Evolutionary conservation across 2,113 vertebrate genomes (phyloP).

Genomic region (Myotis davidii): DNA sequence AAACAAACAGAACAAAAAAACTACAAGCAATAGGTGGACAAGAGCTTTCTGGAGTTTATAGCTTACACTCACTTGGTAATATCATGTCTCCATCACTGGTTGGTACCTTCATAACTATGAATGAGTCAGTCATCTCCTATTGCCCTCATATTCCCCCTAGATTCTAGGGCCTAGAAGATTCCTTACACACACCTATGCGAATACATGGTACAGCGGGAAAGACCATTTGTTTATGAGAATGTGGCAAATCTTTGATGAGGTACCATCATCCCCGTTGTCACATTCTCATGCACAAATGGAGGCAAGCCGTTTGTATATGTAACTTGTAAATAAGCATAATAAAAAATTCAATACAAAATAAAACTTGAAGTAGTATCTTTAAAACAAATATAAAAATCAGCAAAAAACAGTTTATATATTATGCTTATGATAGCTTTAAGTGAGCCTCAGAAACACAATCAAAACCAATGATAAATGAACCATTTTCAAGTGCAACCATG

Average conservation of each 20-base stretch:
- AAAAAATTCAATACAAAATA: background rate
- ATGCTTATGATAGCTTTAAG: background rate
- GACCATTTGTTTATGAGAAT: background rate
- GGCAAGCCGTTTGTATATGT: background rate
- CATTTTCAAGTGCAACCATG: slow-evolving; percentile 3
- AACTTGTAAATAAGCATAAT: slow-evolving; percentile 9
- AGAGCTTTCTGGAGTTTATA: background rate
- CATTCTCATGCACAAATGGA: background rate
- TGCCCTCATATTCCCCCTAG: background rate
- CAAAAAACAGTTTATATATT: background rate
- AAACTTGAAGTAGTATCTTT: slow-evolving; percentile 1
- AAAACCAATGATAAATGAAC: slow-evolving; percentile 8
- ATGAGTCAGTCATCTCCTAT: background rate
- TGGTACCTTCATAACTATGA: background rate
- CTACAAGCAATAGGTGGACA: background rate
- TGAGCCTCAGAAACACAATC: background rate
- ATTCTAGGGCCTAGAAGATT: background rate
- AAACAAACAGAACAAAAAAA: background rate
- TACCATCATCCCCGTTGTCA: background rate
- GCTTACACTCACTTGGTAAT: background rate
- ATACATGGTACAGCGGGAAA: background rate
- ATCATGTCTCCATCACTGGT: background rate
- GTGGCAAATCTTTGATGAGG: background rate
- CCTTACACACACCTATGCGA: background rate
- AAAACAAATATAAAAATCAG: slow-evolving; percentile 18